Base-by-base conservation (phyloP, 2,888 invertebrate species). In the Archips xylosteana region DNA sequence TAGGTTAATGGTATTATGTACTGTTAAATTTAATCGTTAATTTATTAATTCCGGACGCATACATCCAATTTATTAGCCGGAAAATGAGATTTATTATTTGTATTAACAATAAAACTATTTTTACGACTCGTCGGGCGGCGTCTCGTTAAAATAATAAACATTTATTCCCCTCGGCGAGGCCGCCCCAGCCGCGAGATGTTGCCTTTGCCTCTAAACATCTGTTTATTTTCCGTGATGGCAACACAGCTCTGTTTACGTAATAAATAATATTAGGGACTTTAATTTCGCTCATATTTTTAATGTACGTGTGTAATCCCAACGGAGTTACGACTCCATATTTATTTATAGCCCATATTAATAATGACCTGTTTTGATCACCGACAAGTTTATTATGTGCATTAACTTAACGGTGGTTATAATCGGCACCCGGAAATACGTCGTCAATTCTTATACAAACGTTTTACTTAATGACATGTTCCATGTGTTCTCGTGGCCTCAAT, bases 31-130 rank as follows among this genome's bases (percentile, higher is more conserved):
- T 57, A 74, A 71, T 76, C 60, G 78, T 78, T 77, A 78, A 82
- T 82, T 81, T 79, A 75, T 75, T 79, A 74, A 79, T 79, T 82
- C 80, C 83, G 81, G 79, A 82, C 78, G 79, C 76, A 60, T 65
- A 54, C 60, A 60, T 61, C 63, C 75, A 71, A 77, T 81, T 84
- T 83, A 85, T 82, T 78, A 73, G 75, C 80, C 82, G 84, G 84
- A 85, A 84, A 83, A 72, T 72, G 74, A 78, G 84, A 87, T 87
- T 87, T 85, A 87, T 85, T 82, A 79, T 83, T 82, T 81, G 79
- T 82, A 79, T 78, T 76, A 76, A 83, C 80, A 82, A 84, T 86
- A 83, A 82, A 85, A 83, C 80, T 80, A 80, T 82, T 84, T 87
- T 86, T 83, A 87, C 81, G 80, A 80, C 75, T 76, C 76, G 76